Base-by-base conservation (phyloP, 2,113 vertebrate species). In the Cynocephalus volans region DNA sequence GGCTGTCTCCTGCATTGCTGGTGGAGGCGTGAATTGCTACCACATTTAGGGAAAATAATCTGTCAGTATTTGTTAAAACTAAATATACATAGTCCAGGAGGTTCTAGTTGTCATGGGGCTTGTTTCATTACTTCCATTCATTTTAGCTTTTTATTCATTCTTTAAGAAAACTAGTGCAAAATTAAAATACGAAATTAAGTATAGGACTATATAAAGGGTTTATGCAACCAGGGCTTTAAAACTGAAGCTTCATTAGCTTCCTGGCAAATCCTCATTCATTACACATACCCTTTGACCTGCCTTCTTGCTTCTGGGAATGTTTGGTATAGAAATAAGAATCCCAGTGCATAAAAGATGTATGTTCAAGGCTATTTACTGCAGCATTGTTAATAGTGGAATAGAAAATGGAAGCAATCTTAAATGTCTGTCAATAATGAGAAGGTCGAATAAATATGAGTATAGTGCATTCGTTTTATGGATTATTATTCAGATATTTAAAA, bases 401-500 rank as follows among this genome's bases (percentile, higher is more conserved):
- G 58, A 56, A 88, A 84, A 21, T 41, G 14, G 21, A 24, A 10
- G 52, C 18, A 13, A 69, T 79, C 24, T 88, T 73, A 90, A 90
- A 50, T 56, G 3, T 67, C 33, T 88, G 11, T 79, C 87, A 95
- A 41, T 54, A 69, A 77, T 54, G 28, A 41, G 21, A 75, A 75
- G 21, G 58, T 76, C 12, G 24, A 96, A 54, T 72, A 45, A 77
- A 67, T 62, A 45, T 72, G 36, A 77, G 62, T 54, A 45, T 31
- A 79, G 15, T 21, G 58, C 1, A 60, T 21, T 48, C 14, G 77
- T 77, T 48, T 10, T 41, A 45, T 33, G 24, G 48, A 36, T 92
- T 77, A 36, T 58, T 85, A 58, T 56, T 65, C 50, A 64, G 15
- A 23, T 89, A 17, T 92, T 94, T 82, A 76, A 88, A 69, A 77